Evolutionary conservation across 1,140 invertebrate genomes (phyloP).

Genomic region (Leptonema lineaticorne): DNA sequence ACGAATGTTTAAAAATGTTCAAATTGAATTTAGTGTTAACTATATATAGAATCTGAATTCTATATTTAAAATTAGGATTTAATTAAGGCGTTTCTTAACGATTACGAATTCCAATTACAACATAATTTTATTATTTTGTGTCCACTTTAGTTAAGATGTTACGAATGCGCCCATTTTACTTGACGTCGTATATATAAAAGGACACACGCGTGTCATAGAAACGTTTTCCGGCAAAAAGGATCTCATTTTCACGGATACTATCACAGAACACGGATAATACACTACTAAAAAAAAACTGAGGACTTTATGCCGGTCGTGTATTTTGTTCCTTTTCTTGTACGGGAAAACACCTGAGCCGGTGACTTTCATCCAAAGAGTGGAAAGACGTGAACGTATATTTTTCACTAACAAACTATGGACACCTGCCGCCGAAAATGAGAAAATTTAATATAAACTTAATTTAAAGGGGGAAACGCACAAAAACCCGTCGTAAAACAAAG

Average conservation of each 20-base stretch:
- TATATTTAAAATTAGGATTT: too few species aligned
- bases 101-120: too few species aligned
- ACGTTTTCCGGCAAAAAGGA: not conserved
- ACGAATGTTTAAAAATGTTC: too few species aligned
- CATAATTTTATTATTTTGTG: too few species aligned
- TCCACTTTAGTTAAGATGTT: too few species aligned
- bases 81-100: too few species aligned
- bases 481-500: not conserved
- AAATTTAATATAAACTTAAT: constrained; percentile 33
- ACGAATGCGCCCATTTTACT: too few species aligned
- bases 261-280: constrained; percentile 1
- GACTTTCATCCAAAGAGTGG: not conserved
- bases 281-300: not conserved
- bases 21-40: too few species aligned
- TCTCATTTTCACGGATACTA: constrained; percentile 6
- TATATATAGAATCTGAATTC: too few species aligned
- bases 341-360: constrained; percentile 6
- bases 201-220: too few species aligned
- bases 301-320: not conserved
- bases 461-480: not conserved
- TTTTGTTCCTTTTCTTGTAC: not conserved
- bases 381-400: not conserved
- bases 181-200: too few species aligned
- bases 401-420: constrained; percentile 26
- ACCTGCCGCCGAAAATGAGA: constrained; percentile 22